These are phyloP conservation scores for Euzetes globulus DNA, from an alignment of 2,888 invertebrate species.

Conservation along the genomic window DNA sequence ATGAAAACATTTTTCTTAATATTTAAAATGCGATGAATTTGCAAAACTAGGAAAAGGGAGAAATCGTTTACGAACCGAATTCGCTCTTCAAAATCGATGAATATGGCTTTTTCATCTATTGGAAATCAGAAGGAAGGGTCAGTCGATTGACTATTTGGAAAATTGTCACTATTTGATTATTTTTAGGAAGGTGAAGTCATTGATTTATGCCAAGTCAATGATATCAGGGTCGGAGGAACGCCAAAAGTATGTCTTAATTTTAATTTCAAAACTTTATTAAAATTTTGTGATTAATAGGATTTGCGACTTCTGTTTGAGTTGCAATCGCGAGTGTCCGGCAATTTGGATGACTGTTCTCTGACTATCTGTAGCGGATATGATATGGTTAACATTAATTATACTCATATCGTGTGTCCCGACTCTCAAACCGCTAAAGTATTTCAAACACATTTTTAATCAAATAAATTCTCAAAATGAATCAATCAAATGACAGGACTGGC, in stretches of 20 bases:
- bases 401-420: conserved; percentile 91
- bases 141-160: conserved; percentile 43
- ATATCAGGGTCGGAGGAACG: conserved; percentile 82
- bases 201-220: conserved; percentile 96
- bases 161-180: conserved; percentile 2
- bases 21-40: conserved; percentile 39
- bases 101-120: conserved; percentile 95
- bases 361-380: conserved; percentile 97
- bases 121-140: conserved; percentile 94
- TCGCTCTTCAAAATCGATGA: conserved; percentile 91
- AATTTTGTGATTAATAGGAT: conserved; percentile 56
- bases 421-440: conserved; percentile 66
- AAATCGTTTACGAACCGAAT: conserved; percentile 75
- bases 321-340: conserved; percentile 65
- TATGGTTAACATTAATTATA: conserved; percentile 97
- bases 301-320: conserved; percentile 68
- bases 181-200: conserved; percentile 92
- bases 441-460: conserved; percentile 49
- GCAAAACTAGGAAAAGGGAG: conserved; percentile 66
- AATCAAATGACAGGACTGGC: conserved; percentile 69
- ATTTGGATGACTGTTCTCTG: conserved; percentile 80
- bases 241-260: conserved; percentile 55
- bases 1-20: background rate
- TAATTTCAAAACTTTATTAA: background rate
- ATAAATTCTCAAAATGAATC: background rate